Conservation (phyloP, 2,888 invertebrate genomes). For the Latheticus oryzae region DNA sequence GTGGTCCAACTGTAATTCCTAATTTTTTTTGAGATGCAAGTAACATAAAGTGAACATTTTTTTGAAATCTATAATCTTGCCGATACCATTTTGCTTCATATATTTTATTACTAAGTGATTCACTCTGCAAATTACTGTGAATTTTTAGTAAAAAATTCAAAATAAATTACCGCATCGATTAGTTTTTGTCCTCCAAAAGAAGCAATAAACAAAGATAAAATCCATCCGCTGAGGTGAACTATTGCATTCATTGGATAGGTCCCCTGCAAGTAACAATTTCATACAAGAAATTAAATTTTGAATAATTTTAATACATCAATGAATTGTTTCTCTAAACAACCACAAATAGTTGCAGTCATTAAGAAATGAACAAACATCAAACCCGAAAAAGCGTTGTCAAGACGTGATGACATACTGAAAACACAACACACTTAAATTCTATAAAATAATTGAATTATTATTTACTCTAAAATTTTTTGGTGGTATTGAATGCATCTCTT, state of each 20-base stretch:
- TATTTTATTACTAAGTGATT: neutral
- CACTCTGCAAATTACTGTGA: constrained; percentile 19
- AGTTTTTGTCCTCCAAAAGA: constrained; percentile 18
- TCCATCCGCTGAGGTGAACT: constrained; percentile 5
- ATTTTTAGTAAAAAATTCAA: constrained; percentile 2
- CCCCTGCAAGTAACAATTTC: neutral
- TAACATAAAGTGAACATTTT: constrained; percentile 9
- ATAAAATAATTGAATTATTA: neutral
- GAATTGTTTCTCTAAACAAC: constrained; percentile 11
- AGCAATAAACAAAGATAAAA: constrained; percentile 2
- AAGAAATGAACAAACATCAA: constrained; percentile 18
- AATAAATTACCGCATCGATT: constrained; percentile 6
- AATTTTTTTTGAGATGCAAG: neutral
- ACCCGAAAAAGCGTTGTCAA: constrained; percentile 12
- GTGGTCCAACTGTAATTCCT: constrained; percentile 8
- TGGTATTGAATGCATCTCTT: constrained; percentile 5
- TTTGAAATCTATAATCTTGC: neutral
- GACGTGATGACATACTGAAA: constrained; percentile 18
- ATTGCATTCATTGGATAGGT: neutral
- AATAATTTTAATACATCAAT: constrained; percentile 6
- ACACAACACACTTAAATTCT: no score
- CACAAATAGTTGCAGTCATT: constrained; percentile 9
- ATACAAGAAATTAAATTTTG: neutral
- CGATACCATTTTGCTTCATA: constrained; percentile 20
- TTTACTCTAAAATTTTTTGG: constrained; percentile 3